phyloP scores from a whole-genome alignment of 2,113 vertebrate species.

The Silurus asotus region DNA sequence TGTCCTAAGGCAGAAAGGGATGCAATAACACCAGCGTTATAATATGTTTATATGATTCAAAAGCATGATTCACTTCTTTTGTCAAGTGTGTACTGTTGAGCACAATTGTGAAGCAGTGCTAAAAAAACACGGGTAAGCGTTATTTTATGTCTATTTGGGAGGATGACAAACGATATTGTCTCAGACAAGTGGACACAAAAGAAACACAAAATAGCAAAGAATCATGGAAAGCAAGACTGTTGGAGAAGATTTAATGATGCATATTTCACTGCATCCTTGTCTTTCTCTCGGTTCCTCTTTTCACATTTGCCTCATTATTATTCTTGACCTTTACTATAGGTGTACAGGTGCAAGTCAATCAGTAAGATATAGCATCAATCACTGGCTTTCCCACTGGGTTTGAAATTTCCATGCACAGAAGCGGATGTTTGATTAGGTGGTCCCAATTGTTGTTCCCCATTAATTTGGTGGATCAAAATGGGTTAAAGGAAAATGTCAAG shows the following conservation, averaged over 20 bases:
- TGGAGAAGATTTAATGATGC: neutral
- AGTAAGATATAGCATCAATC: conserved; percentile 2
- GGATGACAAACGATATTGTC: conserved; percentile 13
- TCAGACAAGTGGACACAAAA: neutral
- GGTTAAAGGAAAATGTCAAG: conserved; percentile 10
- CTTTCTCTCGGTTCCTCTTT: conserved; percentile 1
- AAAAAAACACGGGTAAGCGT: neutral
- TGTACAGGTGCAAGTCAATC: conserved; percentile 11
- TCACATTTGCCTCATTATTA: conserved; percentile 21
- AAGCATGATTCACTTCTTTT: conserved; percentile 11
- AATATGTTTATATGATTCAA: neutral
- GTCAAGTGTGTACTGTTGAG: neutral
- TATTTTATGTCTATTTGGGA: neutral
- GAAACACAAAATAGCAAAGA: neutral
- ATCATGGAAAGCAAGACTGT: neutral
- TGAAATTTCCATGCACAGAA: neutral
- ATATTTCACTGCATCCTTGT: neutral
- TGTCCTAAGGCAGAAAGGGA: conserved; percentile 13
- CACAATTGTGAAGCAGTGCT: conserved; percentile 4
- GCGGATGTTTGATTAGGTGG: neutral
- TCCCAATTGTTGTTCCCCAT: neutral
- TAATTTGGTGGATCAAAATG: neutral
- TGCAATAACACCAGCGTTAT: conserved; percentile 9
- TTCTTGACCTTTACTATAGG: conserved; percentile 14
- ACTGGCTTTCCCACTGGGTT: conserved; percentile 3